A percentile compares a stretch with the other conserved stretches of the same genome.
phyloP scores from a whole-genome alignment of 1,140 invertebrate species.

The Acromyrmex heyeri region DNA sequence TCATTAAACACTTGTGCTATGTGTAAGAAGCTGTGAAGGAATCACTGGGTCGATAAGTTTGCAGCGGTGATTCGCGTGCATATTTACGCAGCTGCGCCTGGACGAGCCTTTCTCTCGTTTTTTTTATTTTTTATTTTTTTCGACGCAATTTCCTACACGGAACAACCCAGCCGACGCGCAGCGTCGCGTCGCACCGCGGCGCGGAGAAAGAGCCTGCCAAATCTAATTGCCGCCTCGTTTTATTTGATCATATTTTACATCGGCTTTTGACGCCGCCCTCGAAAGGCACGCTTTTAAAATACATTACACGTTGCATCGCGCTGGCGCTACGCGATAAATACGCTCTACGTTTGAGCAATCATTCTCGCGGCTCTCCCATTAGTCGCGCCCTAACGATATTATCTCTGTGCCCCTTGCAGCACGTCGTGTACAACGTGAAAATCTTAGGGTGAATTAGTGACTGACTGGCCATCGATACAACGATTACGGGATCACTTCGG shows the following conservation, averaged over 20 bases:
- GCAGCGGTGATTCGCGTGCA: constrained; percentile 29
- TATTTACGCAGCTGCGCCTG: constrained; percentile 28
- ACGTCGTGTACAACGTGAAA: constrained; percentile 34
- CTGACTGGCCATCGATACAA: constrained; percentile 45
- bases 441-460: constrained; percentile 46
- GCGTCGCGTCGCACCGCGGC: constrained; percentile 49
- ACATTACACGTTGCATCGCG: constrained; percentile 73
- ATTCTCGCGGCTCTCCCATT: constrained; percentile 78
- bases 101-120: neutral
- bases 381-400: constrained; percentile 73
- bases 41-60: constrained; percentile 49
- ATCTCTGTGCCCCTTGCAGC: constrained; percentile 60
- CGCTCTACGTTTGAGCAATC: constrained; percentile 75
- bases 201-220: constrained; percentile 76
- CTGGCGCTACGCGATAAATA: constrained; percentile 72
- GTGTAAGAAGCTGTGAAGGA: neutral
- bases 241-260: constrained; percentile 79
- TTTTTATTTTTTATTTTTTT: constrained; percentile 6
- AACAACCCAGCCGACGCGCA: constrained; percentile 44
- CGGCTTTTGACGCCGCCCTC: constrained; percentile 77
- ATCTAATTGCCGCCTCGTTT: constrained; percentile 74
- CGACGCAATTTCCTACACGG: constrained; percentile 70
- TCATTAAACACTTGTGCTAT: neutral
- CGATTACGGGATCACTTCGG: constrained; percentile 33
- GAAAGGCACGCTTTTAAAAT: constrained; percentile 79